phyloP scores from a whole-genome alignment of 2,797 vertebrate genomes.

The Micrastur ruficollis region DNA sequence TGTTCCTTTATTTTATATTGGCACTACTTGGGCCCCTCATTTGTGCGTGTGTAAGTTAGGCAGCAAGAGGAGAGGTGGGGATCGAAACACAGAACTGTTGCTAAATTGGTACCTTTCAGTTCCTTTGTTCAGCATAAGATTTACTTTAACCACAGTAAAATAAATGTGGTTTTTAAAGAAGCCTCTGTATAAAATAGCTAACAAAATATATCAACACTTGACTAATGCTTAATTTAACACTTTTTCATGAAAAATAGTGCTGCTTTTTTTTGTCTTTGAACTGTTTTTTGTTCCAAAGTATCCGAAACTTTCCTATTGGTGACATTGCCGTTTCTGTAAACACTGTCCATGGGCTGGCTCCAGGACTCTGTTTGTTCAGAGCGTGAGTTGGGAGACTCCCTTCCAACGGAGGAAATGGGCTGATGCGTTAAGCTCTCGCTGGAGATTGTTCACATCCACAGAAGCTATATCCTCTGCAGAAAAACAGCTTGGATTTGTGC shows the following conservation, averaged over 20 bases:
- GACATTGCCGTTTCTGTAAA: conserved; percentile 58
- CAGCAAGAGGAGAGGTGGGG: background rate
- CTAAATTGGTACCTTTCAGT: conserved; percentile 12
- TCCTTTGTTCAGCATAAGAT: background rate
- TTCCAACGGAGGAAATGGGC: conserved; percentile 78
- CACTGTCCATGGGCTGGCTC: conserved; percentile 45
- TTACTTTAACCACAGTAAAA: conserved; percentile 1
- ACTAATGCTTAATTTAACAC: background rate
- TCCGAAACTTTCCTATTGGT: background rate
- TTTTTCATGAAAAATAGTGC: background rate
- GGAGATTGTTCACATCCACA: conserved; percentile 76
- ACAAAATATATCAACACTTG: background rate
- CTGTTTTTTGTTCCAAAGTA: background rate
- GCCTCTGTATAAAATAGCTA: background rate
- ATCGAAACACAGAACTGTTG: background rate
- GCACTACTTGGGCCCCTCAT: background rate
- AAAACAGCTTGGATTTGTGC: conserved; percentile 60
- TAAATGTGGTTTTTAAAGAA: background rate
- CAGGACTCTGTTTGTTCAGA: conserved; percentile 67
- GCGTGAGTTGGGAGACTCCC: conserved; percentile 70
- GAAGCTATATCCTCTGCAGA: conserved; percentile 79
- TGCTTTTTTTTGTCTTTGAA: background rate
- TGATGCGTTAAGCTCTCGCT: conserved; percentile 72
- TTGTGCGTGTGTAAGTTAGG: background rate
- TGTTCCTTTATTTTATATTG: background rate